Evolutionary conservation across 2,888 invertebrate genomes (phyloP), one percentile per base, ranked within the genome.

Genomic region (Athetis lepigone): DNA sequence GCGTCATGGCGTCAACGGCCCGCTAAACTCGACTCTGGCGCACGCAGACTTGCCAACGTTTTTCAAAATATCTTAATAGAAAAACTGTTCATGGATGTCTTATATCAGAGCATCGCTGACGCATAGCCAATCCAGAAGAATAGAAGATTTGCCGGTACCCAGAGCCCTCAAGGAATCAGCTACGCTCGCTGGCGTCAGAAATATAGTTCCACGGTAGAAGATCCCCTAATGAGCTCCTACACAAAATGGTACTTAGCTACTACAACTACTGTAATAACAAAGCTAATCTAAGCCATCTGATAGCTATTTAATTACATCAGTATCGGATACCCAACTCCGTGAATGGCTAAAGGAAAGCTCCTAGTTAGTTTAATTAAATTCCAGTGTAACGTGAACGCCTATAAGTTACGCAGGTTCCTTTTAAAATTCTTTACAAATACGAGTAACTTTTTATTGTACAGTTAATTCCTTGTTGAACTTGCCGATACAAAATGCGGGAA

Each of bases 1-100:
- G 66, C 87, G 64, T 84, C 86, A 79, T 82, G 83, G 75, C 87
- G 70, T 88, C 92, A 89, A 86, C 83, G 85, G 84, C 85, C 84
- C 82, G 82, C 76, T 80, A 81, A 67, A 64, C 70, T 64, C 61
- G 47, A 64, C 77, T 71, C 77, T 18, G 58, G 74, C 84, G 82
- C 84, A 80, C 68, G 82, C 77, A 59, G 71, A 62, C 13, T 19
- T 62, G 81, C 78, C 79, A 70, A 71, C 11, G 46, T 47, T 66
- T 61, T 61, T 40, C 52, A 62, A 66, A 76, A 54, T 70, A 57
- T 54, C 46, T 45, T 23, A 43, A 39, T 67, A 57, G 57, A 36
- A 4, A 40, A 42, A 19, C 8, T 2, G 1, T 0, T 16, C 21
- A 33, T 8, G 13, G 13, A 37, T 37, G 3, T 8, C 25, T 8